Evolutionary conservation across 2,797 vertebrate genomes (phyloP).

Genomic region (Meda fulgida): DNA sequence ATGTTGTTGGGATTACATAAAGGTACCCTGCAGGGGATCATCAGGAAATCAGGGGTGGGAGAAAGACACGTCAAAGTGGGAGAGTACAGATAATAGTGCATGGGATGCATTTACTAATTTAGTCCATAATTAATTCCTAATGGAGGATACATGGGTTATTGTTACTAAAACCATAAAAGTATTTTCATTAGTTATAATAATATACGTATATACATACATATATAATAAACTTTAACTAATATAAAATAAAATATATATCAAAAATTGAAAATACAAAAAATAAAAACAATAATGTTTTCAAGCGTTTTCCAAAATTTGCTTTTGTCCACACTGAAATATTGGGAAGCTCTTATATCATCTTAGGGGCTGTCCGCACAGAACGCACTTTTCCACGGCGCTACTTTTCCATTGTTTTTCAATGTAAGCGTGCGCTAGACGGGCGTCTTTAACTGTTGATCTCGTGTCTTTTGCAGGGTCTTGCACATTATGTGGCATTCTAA

Average conservation of each 20-base stretch:
- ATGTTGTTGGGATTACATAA: neutral
- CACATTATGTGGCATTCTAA: neutral
- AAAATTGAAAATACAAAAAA: neutral
- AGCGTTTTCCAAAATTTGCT: neutral
- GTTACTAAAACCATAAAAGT: neutral
- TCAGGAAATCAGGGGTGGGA: neutral
- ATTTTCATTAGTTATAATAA: neutral
- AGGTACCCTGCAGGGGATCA: slow-evolving; percentile 4
- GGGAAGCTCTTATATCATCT: no score
- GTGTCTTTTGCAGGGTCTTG: neutral
- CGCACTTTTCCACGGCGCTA: no score
- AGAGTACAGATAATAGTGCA: neutral
- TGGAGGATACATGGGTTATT: neutral
- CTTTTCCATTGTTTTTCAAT: no score
- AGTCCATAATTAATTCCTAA: neutral
- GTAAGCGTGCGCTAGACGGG: no score
- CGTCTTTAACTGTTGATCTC: neutral
- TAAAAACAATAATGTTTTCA: neutral
- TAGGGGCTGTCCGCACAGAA: no score
- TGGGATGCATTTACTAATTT: neutral
- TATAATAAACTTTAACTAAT: neutral
- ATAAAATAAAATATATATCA: neutral
- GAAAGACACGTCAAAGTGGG: neutral
- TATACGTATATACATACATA: no score
- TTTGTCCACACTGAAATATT: no score